A percentile compares a stretch with the other conserved stretches of the same genome.
These are phyloP conservation scores for Nesoenas mayeri DNA, from an alignment of 2,113 vertebrate genomes.

Conservation along the genomic window DNA sequence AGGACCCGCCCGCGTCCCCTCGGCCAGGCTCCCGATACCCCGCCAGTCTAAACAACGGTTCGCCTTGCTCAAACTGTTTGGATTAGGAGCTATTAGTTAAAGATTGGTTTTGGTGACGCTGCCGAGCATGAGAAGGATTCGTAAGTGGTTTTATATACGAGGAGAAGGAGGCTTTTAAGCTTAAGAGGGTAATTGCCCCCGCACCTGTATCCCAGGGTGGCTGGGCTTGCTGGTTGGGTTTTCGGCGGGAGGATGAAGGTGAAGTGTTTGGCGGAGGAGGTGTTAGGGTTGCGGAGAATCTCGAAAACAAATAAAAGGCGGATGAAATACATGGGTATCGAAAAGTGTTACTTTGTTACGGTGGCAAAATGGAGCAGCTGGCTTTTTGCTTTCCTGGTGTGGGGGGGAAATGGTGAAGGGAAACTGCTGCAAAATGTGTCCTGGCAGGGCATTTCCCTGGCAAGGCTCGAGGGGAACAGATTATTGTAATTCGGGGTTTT, in stretches of 20 bases:
- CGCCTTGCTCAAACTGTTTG: constrained; percentile 40
- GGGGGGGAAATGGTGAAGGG: neutral
- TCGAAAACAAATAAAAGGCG: neutral
- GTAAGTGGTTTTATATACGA: constrained; percentile 18
- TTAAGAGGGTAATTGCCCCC: constrained; percentile 13
- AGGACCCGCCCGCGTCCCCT: neutral
- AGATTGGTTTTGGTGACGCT: constrained; percentile 24
- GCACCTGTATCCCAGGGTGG: constrained; percentile 52
- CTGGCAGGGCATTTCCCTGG: neutral
- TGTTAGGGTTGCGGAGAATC: neutral
- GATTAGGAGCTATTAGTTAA: constrained; percentile 50
- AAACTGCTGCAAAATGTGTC: neutral
- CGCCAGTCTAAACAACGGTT: constrained; percentile 50
- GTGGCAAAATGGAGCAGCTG: neutral
- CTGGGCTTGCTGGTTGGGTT: neutral
- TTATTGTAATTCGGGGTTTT: constrained; percentile 32
- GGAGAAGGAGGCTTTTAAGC: constrained; percentile 26
- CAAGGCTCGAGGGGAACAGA: neutral
- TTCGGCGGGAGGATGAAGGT: neutral
- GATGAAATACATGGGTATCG: neutral
- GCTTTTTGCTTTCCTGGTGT: neutral
- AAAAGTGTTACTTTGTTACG: neutral
- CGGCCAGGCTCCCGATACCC: neutral
- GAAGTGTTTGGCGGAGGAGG: neutral
- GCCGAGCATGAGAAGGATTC: neutral